Base-by-base conservation (phyloP, 2,113 vertebrate species). In the Oenanthe melanoleuca region DNA sequence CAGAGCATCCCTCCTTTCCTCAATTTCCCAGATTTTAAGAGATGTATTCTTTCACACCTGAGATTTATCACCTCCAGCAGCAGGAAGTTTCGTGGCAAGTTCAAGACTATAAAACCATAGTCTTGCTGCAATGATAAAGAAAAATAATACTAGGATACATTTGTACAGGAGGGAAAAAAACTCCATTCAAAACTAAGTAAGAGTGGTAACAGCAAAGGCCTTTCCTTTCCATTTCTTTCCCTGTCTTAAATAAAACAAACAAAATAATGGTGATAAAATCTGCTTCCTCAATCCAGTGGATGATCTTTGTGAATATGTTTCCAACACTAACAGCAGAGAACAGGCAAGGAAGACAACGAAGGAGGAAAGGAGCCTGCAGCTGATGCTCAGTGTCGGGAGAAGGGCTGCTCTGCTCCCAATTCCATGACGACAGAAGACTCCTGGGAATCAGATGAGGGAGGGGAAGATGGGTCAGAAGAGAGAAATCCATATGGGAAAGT, bases 211-310 rank as follows among this genome's bases (percentile, higher is more conserved):
- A 78, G 64, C 8, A 28, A 92, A 88, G 44, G 44, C 24, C 60
- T 77, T 75, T 84, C 38, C 70, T 84, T 89, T 77, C 50, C 34
- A 47, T 84, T 89, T 72, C 53, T 79, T 82, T 70, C 79, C 33
- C 50, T 10, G 29, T 42, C 80, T 93, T 86, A 78, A 94, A 80
- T 90, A 95, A 93, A 94, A 94, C 67, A 95, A 96, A 95, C 66
- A 97, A 91, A 95, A 88, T 14, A 85, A 89, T 4, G 33, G 78
- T 37, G 93, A 96, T 96, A 94, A 83, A 74, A 97, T 95, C 94
- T 87, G 50, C 71, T 86, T 94, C 82, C 92, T 90, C 82, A 92
- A 92, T 95, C 89, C 95, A 88, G 4, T 64, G 88, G 79, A 93
- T 92, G 89, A 96, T 94, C 70, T 82, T 64, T 88, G 42, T 28